Evolutionary conservation across 1,140 invertebrate species (phyloP), one percentile per base, ranked within the genome.

Genomic region (Drosophila nigrodunni): DNA sequence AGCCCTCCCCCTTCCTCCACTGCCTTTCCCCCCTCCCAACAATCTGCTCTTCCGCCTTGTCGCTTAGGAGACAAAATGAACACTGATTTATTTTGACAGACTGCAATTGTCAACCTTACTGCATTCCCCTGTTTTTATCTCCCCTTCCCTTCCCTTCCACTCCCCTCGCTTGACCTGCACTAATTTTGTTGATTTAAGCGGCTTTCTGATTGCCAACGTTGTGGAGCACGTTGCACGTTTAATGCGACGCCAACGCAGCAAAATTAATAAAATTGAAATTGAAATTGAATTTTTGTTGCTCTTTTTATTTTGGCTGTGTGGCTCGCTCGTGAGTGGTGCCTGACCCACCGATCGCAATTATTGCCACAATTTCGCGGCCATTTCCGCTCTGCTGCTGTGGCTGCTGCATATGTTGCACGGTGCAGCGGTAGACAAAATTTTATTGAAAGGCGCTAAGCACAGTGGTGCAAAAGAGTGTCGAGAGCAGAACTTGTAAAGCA

Each of bases 331-430:
- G 43, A 18, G 47, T 67, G 21, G 21, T 43, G 47, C 15, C 15
- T 68, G 75, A 57, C 70, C 62, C 60, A 77, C 55, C 69, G 59
- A 83, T 71, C 43, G 68, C 71, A 80, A 78, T 78, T 77, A 78
- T 88, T 77, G 80, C 80, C 65, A 83, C 77, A 80, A 78, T 85
- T 30, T 89, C 88, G 74, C 46, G 80, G 68, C 71, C 77, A 73
- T 89, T 88, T 88, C 80, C 80, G 80, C 68, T 85, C 64, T 57
- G 72, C 11, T 47, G 57, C 18, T 65, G 57, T 8, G 54, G 58
- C 44, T 50, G 54, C 41, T 58, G 61, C 69, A 46, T 64, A 65
- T 46, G 66, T 21, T 46, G 52, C 34, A 34, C 25, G 34, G 44
- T 21, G 37, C n/a, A 49, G 13, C 7, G 11, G 30, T 13, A 61